Evolutionary conservation across 2,113 vertebrate genomes (phyloP).

Genomic region (Hippopotamus amphibius): DNA sequence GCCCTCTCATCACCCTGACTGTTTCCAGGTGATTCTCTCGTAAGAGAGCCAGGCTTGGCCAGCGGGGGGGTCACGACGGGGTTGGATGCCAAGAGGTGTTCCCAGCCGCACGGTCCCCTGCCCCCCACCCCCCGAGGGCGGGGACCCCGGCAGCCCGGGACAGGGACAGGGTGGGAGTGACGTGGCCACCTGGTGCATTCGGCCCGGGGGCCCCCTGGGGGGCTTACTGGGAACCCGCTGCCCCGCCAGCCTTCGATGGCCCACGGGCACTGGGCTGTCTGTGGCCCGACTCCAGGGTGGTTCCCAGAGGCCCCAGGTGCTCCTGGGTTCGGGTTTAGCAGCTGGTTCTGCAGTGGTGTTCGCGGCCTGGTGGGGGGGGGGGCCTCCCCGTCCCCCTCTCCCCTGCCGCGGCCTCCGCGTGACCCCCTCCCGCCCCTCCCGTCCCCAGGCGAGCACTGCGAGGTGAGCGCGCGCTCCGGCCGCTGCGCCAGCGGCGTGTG

Average conservation of each 20-base stretch:
- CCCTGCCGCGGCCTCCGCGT: rapidly evolving
- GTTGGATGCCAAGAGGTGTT: rapidly evolving
- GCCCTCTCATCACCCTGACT: neutral
- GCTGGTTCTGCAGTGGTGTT: rapidly evolving
- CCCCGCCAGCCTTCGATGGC: rapidly evolving
- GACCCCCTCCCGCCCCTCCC: neutral
- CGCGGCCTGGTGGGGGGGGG: rapidly evolving
- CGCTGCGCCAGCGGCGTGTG: constrained; percentile 88
- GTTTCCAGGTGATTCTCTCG: rapidly evolving
- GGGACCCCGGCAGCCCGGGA: neutral
- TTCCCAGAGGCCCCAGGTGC: neutral
- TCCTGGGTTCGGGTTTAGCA: neutral
- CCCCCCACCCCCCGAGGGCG: rapidly evolving
- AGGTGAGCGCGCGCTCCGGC: constrained; percentile 87
- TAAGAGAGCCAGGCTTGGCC: neutral
- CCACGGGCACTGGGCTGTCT: rapidly evolving
- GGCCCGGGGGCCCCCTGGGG: neutral
- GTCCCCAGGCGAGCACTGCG: constrained; percentile 87
- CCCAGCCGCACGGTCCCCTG: rapidly evolving
- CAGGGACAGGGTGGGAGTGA: neutral
- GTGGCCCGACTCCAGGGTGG: rapidly evolving
- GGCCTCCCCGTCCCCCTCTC: neutral
- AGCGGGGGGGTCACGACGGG: rapidly evolving
- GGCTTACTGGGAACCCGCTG: rapidly evolving
- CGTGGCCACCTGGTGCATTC: neutral